These are phyloP conservation scores for Himalopsyche kuldschensis DNA, from an alignment of 2,888 invertebrate genomes.

Conservation along the genomic window DNA sequence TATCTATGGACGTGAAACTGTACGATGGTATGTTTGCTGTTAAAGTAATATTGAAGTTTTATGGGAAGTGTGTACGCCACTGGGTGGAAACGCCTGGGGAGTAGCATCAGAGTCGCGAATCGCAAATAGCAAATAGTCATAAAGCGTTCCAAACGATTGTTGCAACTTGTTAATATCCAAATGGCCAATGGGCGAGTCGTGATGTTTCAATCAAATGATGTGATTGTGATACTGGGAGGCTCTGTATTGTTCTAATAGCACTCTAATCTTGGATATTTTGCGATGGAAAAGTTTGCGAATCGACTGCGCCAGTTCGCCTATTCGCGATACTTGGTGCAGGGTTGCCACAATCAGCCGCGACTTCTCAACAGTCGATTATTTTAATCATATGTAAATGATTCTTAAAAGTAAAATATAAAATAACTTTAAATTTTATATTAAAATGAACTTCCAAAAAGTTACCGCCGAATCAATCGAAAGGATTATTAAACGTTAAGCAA, in stretches of 20 bases:
- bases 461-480: no score
- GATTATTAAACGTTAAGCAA: no score
- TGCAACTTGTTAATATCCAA: slow-evolving; percentile 15
- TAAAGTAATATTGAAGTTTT: no score
- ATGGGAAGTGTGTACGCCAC: no score
- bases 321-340: background rate
- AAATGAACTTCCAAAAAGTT: no score
- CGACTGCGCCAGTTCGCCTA: background rate
- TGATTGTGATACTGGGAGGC: slow-evolving; percentile 4
- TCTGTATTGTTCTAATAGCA: background rate
- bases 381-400: no score
- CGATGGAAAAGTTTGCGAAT: background rate
- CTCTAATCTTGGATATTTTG: background rate
- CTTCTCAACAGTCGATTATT: no score
- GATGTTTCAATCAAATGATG: slow-evolving; percentile 34
- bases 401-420: no score
- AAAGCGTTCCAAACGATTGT: background rate
- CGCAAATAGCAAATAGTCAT: background rate
- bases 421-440: no score
- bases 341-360: background rate
- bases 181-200: slow-evolving; percentile 30
- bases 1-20: no score
- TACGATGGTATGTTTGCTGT: no score
- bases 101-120: background rate
- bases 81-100: background rate